Evolutionary conservation across 2,888 invertebrate genomes (phyloP).

Genomic region (Pteria penguin): DNA sequence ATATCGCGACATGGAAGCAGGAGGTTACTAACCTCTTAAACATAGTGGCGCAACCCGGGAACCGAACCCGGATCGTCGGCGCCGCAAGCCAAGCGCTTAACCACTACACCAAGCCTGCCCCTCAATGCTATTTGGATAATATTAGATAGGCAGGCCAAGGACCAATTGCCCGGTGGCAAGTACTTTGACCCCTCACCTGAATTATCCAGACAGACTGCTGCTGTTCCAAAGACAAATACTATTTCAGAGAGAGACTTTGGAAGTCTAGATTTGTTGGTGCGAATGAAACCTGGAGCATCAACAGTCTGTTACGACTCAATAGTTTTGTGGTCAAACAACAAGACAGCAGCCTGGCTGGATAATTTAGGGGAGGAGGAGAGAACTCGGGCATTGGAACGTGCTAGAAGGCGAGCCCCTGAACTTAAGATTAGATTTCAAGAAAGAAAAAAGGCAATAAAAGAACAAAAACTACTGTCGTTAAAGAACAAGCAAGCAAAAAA

Average conservation of each 20-base stretch:
- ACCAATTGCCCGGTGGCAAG: slow-evolving; percentile 39
- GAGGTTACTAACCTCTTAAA: too few relatives aligned
- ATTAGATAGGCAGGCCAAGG: slow-evolving; percentile 45
- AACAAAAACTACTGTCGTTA: slow-evolving; percentile 31
- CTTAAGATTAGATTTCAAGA: background rate
- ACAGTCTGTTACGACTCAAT: slow-evolving; percentile 27
- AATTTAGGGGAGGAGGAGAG: background rate
- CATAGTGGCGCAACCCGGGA: too few relatives aligned
- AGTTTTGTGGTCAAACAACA: slow-evolving; percentile 45
- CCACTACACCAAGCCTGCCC: too few relatives aligned
- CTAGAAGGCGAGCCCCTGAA: slow-evolving; percentile 21
- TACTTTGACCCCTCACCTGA: slow-evolving; percentile 12
- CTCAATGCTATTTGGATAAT: too few relatives aligned
- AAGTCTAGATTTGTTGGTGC: slow-evolving; percentile 24
- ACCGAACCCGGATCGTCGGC: too few relatives aligned
- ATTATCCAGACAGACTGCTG: background rate
- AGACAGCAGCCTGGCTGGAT: slow-evolving; percentile 34
- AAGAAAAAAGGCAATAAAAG: slow-evolving; percentile 20
- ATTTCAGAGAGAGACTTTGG: slow-evolving; percentile 32
- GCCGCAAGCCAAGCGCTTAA: too few relatives aligned
- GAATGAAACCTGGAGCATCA: slow-evolving; percentile 31
- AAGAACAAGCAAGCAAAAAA: slow-evolving; percentile 26
- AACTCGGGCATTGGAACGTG: slow-evolving; percentile 19
- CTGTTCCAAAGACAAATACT: slow-evolving; percentile 41
- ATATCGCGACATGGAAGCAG: too few relatives aligned